Conservation (phyloP, 2,888 invertebrate genomes). For the Phengaris alcon region DNA sequence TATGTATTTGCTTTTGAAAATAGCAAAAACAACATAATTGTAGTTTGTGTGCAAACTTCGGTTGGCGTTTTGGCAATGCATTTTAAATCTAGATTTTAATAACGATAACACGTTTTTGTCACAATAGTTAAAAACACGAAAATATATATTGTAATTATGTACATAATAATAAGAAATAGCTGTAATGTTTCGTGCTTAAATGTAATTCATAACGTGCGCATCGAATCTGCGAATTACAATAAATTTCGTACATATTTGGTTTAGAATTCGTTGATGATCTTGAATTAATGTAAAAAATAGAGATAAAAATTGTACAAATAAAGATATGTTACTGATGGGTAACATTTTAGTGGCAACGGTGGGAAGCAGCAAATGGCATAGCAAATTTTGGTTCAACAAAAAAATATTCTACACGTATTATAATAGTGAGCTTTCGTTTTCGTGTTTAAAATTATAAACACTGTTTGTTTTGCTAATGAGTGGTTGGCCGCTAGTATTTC, state of each 20-base stretch:
- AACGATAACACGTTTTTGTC: background rate
- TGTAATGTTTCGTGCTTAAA: conserved; percentile 13
- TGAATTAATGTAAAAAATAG: background rate
- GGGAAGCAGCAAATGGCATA: background rate
- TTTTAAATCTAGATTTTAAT: background rate
- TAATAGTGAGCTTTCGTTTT: background rate
- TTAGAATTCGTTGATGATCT: conserved; percentile 3
- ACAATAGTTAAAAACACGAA: conserved; percentile 2
- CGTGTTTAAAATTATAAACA: background rate
- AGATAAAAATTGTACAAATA: background rate
- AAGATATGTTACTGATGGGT: background rate
- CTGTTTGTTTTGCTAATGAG: conserved; percentile 3
- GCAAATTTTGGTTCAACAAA: too few species aligned
- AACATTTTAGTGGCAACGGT: background rate
- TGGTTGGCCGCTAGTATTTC: conserved; percentile 16
- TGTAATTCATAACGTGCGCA: background rate
- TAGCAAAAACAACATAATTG: background rate
- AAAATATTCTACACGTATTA: background rate
- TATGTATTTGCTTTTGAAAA: too few species aligned
- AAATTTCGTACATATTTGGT: background rate
- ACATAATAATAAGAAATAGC: conserved; percentile 24
- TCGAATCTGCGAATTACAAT: background rate
- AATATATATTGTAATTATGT: conserved; percentile 9
- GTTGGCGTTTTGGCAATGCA: background rate
- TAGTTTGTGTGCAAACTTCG: background rate